A percentile compares a stretch with the other conserved stretches of the same genome.
Conservation (phyloP, 2,113 vertebrate genomes). For the Aldabrachelys gigantea region DNA sequence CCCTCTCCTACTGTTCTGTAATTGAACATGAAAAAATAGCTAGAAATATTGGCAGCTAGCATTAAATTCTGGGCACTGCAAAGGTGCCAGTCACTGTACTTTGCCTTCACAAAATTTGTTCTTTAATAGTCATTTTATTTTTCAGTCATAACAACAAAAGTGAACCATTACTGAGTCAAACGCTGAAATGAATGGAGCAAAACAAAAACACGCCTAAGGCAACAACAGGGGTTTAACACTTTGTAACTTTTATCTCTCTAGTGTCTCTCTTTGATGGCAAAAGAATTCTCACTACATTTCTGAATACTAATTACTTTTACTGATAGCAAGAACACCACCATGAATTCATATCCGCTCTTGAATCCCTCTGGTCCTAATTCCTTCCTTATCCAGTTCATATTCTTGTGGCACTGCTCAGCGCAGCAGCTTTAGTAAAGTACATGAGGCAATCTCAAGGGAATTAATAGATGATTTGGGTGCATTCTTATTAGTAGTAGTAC, state of each 20-base stretch:
- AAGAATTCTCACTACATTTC: slow-evolving; percentile 42
- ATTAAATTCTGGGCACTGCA: slow-evolving; percentile 24
- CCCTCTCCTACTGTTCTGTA: not conserved
- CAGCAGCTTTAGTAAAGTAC: not conserved
- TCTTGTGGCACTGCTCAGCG: not conserved
- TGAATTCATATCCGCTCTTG: not conserved
- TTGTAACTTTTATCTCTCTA: slow-evolving; percentile 54
- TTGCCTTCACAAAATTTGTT: slow-evolving; percentile 42
- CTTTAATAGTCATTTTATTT: slow-evolving; percentile 62
- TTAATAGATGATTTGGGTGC: not conserved
- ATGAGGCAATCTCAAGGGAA: not conserved
- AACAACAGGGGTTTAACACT: slow-evolving; percentile 40
- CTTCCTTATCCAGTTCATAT: not conserved
- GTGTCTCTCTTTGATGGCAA: slow-evolving; percentile 61
- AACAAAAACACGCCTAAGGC: slow-evolving; percentile 62
- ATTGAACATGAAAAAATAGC: slow-evolving; percentile 69
- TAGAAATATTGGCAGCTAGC: slow-evolving; percentile 48
- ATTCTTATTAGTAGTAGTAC: not conserved
- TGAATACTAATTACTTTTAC: slow-evolving; percentile 44
- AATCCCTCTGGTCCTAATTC: not conserved
- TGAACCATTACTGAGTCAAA: slow-evolving; percentile 64
- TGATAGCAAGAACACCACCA: not conserved
- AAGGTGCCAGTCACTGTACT: slow-evolving; percentile 37
- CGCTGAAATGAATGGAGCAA: slow-evolving; percentile 62
- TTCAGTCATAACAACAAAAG: slow-evolving; percentile 43